phyloP scores from a whole-genome alignment of 1,140 invertebrate species.

The Halesus radiatus region DNA sequence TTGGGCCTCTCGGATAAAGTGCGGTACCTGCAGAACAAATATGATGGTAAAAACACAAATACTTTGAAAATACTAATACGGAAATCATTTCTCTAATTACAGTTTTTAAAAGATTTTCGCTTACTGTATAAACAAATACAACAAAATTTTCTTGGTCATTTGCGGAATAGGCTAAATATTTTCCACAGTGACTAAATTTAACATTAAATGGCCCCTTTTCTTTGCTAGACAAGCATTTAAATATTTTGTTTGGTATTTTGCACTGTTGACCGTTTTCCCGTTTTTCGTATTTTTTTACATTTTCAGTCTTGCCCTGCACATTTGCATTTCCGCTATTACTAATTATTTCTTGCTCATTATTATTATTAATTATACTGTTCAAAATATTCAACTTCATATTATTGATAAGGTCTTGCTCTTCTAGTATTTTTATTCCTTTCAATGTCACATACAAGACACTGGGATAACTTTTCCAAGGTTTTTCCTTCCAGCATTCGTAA shows the following conservation, averaged over 20 bases:
- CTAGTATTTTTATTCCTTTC: conserved; percentile 50
- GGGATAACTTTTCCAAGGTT: conserved; percentile 60
- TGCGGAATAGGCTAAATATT: conserved; percentile 59
- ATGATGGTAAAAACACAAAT: background rate
- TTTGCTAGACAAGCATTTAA: conserved; percentile 53
- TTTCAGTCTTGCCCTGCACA: background rate
- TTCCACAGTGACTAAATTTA: conserved; percentile 61
- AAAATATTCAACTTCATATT: conserved; percentile 56
- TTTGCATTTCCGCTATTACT: background rate
- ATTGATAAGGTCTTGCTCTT: conserved; percentile 39
- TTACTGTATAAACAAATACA: conserved; percentile 58
- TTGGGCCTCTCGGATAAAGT: conserved; percentile 57
- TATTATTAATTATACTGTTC: conserved; percentile 43
- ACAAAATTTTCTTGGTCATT: conserved; percentile 54
- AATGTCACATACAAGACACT: conserved; percentile 59
- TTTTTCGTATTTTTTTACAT: conserved; percentile 16
- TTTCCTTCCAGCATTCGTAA: conserved; percentile 59
- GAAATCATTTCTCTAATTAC: background rate
- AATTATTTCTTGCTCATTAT: conserved; percentile 4
- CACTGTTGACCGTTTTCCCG: conserved; percentile 47
- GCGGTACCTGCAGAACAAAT: conserved; percentile 54
- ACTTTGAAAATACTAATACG: background rate
- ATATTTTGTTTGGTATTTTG: conserved; percentile 59
- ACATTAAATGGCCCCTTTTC: conserved; percentile 59
- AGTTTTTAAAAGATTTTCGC: background rate